Conservation (phyloP, 2,113 vertebrate species). For the Peromyscus leucopus region DNA sequence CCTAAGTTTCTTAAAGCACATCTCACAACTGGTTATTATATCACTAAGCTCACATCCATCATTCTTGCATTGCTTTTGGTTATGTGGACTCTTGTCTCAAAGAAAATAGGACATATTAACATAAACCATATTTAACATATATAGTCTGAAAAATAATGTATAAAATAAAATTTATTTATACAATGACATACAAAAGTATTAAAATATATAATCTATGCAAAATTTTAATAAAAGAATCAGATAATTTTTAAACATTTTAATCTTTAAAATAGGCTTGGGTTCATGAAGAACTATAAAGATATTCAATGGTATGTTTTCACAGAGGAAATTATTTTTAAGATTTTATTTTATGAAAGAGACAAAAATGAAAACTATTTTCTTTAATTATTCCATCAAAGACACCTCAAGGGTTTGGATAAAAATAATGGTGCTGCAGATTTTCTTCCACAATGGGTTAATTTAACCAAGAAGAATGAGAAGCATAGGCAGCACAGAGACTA, state of each 20-base stretch:
- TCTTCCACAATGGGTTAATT: not conserved
- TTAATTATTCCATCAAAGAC: not conserved
- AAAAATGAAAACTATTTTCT: not conserved
- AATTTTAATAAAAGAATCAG: conserved; percentile 22
- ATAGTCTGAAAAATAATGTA: not conserved
- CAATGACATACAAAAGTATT: conserved; percentile 34
- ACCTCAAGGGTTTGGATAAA: not conserved
- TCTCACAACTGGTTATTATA: not conserved
- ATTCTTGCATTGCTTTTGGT: conserved; percentile 36
- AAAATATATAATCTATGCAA: not conserved
- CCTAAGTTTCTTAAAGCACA: not conserved
- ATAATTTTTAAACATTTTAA: conserved; percentile 45
- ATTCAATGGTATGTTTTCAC: not conserved
- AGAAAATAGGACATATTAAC: not conserved
- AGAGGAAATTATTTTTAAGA: conserved; percentile 19
- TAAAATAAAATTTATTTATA: not conserved
- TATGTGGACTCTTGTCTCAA: not conserved
- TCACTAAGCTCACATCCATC: not conserved
- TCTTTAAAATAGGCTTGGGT: not conserved
- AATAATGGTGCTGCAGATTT: not conserved
- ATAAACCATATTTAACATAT: not conserved
- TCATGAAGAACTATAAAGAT: not conserved
- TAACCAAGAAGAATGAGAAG: not conserved
- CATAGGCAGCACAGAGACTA: not conserved
- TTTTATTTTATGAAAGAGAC: conserved; percentile 28